Conservation (phyloP, 1,140 invertebrate genomes). For the Drosophila mayri region DNA sequence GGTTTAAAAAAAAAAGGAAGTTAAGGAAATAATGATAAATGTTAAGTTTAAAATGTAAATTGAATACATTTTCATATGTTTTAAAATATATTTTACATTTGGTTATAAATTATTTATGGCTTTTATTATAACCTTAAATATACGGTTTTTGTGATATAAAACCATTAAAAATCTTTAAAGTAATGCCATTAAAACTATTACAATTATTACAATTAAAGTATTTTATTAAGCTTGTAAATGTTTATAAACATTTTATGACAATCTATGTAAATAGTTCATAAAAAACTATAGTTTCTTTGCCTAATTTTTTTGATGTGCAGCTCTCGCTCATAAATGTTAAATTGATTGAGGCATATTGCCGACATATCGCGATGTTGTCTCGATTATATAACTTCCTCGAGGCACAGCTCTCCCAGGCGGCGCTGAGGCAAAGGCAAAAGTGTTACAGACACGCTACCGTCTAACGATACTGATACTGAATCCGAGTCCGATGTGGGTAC, state of each 20-base stretch:
- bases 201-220: background rate
- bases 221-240: background rate
- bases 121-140: too few species aligned
- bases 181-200: background rate
- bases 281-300: background rate
- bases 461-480: conserved; percentile 54
- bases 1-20: background rate
- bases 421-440: conserved; percentile 50
- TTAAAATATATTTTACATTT: background rate
- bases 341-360: conserved; percentile 76
- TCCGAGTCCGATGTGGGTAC: conserved; percentile 36
- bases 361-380: conserved; percentile 61
- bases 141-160: too few species aligned
- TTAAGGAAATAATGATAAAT: too few species aligned
- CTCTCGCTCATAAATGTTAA: conserved; percentile 73
- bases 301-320: conserved; percentile 16
- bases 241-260: background rate
- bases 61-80: background rate
- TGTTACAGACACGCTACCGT: conserved; percentile 81
- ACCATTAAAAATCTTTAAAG: background rate
- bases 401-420: conserved; percentile 41
- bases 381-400: conserved; percentile 82
- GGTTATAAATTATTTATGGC: background rate
- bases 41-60: background rate
- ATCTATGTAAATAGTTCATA: background rate